Conservation (phyloP, 2,113 vertebrate genomes). For the Typhlomys cinereus region DNA sequence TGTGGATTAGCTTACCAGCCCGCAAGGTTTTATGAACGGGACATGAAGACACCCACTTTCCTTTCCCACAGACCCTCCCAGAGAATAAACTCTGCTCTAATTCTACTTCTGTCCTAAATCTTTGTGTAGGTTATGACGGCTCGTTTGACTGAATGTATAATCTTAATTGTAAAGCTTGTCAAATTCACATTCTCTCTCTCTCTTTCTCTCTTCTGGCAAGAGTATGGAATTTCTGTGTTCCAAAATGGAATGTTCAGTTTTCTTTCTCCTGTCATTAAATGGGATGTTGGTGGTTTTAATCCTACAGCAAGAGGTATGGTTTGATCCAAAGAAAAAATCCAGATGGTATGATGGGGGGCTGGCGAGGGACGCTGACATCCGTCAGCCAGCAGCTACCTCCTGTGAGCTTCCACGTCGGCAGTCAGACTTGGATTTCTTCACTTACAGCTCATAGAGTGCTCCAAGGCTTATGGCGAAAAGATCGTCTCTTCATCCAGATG, state of each 20-base stretch:
- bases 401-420: background rate
- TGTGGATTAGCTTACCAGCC: background rate
- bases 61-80: conserved; percentile 51
- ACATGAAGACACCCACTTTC: conserved; percentile 40
- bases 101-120: conserved; percentile 39
- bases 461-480: background rate
- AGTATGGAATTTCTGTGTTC: conserved; percentile 35
- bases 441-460: background rate
- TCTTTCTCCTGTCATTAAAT: conserved; percentile 61
- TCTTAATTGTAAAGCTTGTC: conserved; percentile 58
- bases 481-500: background rate
- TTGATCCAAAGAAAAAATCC: conserved; percentile 56
- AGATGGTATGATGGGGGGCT: background rate
- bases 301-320: conserved; percentile 32
- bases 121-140: conserved; percentile 52
- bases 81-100: conserved; percentile 46
- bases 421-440: background rate
- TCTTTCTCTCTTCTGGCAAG: conserved; percentile 19
- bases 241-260: conserved; percentile 42
- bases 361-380: background rate
- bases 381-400: background rate
- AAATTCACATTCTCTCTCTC: no score
- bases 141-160: conserved; percentile 61
- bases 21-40: conserved; percentile 62
- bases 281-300: conserved; percentile 51